Conservation (phyloP, 2,113 vertebrate genomes). For the Lophochroa leadbeateri region DNA sequence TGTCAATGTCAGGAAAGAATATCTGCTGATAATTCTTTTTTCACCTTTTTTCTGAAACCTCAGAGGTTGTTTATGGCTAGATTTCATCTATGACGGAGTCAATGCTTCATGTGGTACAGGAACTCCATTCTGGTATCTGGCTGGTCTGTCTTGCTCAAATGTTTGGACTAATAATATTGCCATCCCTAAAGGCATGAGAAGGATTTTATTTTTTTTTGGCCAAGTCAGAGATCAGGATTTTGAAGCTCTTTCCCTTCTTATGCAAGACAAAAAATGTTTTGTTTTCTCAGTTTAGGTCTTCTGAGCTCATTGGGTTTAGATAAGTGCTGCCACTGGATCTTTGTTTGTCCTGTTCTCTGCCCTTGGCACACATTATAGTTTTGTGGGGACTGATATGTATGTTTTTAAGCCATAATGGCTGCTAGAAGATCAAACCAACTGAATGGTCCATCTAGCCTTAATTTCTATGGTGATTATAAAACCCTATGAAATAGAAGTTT, state of each 20-base stretch:
- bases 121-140: background rate
- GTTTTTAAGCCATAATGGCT: background rate
- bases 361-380: background rate
- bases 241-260: background rate
- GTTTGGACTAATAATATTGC: background rate
- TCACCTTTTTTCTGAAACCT: background rate
- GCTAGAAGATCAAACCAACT: background rate
- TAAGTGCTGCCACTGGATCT: background rate
- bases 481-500: background rate
- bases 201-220: background rate
- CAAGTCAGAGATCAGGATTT: background rate
- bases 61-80: background rate
- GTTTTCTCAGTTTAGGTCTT: background rate
- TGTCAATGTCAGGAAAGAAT: background rate
- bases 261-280: background rate
- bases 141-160: background rate
- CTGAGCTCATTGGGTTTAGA: background rate
- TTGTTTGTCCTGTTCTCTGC: background rate
- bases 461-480: background rate
- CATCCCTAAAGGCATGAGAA: background rate
- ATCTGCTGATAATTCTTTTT: background rate
- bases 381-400: background rate
- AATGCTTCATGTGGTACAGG: background rate
- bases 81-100: background rate
- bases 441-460: background rate